A percentile compares a stretch with the other conserved stretches of the same genome.
Evolutionary conservation across 2,797 vertebrate species (phyloP).

Genomic region (Bradypodion pumilum): DNA sequence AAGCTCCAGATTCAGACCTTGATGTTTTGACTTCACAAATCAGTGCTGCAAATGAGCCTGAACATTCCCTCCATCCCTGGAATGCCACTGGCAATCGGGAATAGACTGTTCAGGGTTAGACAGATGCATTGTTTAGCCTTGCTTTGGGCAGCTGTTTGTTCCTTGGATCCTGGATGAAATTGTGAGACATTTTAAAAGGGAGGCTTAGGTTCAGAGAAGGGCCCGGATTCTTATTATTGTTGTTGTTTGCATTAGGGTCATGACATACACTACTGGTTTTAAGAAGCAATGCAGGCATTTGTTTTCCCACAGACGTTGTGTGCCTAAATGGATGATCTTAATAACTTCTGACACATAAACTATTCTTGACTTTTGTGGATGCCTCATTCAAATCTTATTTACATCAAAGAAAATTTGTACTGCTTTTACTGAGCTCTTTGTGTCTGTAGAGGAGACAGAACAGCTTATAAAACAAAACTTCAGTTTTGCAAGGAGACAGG

Average conservation of each 20-base stretch:
- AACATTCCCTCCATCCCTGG: too few relatives aligned
- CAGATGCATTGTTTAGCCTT: too few relatives aligned
- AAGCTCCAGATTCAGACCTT: neutral
- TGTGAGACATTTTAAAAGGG: too few relatives aligned
- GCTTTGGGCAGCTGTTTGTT: neutral
- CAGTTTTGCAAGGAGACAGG: neutral
- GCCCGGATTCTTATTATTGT: neutral
- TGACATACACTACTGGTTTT: neutral
- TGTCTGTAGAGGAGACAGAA: neutral
- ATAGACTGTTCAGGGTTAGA: too few relatives aligned
- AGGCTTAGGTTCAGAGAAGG: neutral
- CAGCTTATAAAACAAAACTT: neutral
- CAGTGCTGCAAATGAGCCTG: too few relatives aligned
- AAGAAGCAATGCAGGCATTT: neutral
- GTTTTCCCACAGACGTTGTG: neutral
- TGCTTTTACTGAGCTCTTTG: constrained; percentile 13
- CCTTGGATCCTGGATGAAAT: neutral
- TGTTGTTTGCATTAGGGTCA: neutral
- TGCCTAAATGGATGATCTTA: neutral
- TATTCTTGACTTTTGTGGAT: constrained; percentile 36
- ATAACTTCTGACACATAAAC: constrained; percentile 3
- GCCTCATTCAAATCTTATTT: constrained; percentile 25
- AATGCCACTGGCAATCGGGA: too few relatives aligned
- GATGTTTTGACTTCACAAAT: neutral
- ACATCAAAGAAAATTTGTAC: constrained; percentile 23